Percentiles rank a stretch among this genome's conserved stretches.
phyloP scores from a whole-genome alignment of 2,797 vertebrate species.

The Pseudochromis fuscus region DNA sequence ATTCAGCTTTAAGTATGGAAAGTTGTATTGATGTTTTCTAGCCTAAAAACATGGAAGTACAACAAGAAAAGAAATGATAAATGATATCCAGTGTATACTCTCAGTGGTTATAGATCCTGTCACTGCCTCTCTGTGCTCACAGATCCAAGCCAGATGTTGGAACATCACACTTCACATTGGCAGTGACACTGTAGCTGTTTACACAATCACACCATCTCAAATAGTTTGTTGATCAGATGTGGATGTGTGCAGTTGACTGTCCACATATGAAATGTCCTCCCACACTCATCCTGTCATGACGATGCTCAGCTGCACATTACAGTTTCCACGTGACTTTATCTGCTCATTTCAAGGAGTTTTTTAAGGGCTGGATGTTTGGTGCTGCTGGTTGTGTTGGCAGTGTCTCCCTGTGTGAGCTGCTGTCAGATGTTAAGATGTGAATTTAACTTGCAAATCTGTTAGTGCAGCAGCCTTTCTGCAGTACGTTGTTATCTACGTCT shows the following conservation, averaged over 20 bases:
- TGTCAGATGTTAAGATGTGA: slow-evolving; percentile 24
- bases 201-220: slow-evolving; percentile 1
- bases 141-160: slow-evolving; percentile 47
- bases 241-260: not conserved
- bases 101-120: slow-evolving; percentile 9
- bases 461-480: slow-evolving; percentile 4
- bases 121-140: slow-evolving; percentile 26
- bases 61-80: too few species aligned
- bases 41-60: too few species aligned
- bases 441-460: slow-evolving; percentile 3
- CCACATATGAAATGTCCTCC: slow-evolving; percentile 12
- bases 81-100: too few species aligned
- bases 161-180: slow-evolving; percentile 11
- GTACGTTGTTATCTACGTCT: slow-evolving; percentile 2
- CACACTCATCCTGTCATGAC: not conserved
- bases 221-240: slow-evolving; percentile 12
- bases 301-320: too few species aligned
- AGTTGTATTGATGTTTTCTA: too few species aligned
- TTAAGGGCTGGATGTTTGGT: not conserved
- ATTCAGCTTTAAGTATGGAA: too few species aligned
- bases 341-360: not conserved
- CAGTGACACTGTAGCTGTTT: slow-evolving; percentile 7
- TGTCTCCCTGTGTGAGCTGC: not conserved
- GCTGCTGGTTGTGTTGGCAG: slow-evolving; percentile 3
- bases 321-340: slow-evolving; percentile 6